A percentile compares a stretch with the other conserved stretches of the same genome.
These are phyloP conservation scores for Pentalonia nigronervosa DNA, from an alignment of 1,140 invertebrate genomes.

Conservation along the genomic window DNA sequence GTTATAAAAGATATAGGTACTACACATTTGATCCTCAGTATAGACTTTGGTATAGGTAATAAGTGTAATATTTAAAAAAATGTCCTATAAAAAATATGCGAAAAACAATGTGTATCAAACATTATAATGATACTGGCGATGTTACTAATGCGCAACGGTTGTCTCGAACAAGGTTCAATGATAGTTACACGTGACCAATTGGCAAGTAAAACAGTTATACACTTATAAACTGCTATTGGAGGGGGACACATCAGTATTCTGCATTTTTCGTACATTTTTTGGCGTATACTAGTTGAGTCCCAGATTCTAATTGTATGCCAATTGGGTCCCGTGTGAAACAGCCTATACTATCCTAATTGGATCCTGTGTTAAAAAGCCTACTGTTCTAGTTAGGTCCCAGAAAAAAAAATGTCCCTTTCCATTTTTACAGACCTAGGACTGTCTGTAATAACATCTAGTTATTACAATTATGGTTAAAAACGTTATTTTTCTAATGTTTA, in stretches of 20 bases:
- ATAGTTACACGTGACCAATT: slow-evolving; percentile 42
- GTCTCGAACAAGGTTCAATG: not conserved
- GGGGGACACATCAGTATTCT: not conserved
- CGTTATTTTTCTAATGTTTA: too few relatives aligned
- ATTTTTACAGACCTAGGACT: too few relatives aligned
- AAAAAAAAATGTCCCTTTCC: too few relatives aligned
- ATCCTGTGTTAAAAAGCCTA: too few relatives aligned
- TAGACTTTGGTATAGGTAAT: not conserved
- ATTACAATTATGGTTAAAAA: too few relatives aligned
- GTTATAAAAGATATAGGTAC: not conserved
- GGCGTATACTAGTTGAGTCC: too few relatives aligned
- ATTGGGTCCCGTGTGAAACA: too few relatives aligned
- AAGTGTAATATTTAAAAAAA: not conserved
- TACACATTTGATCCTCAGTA: not conserved
- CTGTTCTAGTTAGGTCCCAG: too few relatives aligned
- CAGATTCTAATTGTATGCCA: too few relatives aligned
- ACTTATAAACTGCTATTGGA: too few relatives aligned
- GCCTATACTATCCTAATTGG: too few relatives aligned
- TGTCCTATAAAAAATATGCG: not conserved
- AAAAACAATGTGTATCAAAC: not conserved
- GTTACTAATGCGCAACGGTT: not conserved
- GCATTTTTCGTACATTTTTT: not conserved
- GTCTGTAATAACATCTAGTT: too few relatives aligned
- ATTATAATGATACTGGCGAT: not conserved
- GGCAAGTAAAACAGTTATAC: not conserved